These are phyloP conservation scores for Florisuga fusca DNA, from an alignment of 2,797 vertebrate species.

Conservation along the genomic window DNA sequence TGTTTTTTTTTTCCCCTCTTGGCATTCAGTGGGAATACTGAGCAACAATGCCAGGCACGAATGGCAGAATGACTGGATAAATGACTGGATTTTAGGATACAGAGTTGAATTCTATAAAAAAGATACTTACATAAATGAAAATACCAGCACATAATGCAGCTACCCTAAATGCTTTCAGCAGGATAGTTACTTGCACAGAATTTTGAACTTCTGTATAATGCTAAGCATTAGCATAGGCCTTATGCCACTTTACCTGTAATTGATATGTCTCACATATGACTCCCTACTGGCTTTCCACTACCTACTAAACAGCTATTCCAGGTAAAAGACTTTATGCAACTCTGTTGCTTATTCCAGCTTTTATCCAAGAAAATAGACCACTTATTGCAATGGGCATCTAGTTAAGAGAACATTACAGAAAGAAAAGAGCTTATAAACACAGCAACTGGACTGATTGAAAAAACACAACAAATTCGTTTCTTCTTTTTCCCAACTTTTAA, in stretches of 20 bases:
- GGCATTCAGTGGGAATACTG: background rate
- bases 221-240: background rate
- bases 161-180: slow-evolving; percentile 8
- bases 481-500: background rate
- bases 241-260: background rate
- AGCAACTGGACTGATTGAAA: background rate
- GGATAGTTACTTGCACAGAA: background rate
- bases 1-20: background rate
- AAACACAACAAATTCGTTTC: background rate
- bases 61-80: background rate
- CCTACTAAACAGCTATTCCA: background rate
- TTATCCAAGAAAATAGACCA: background rate
- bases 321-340: background rate
- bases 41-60: background rate
- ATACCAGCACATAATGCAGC: background rate
- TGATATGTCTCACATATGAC: background rate
- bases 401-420: background rate
- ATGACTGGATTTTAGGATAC: background rate
- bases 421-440: background rate
- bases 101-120: background rate
- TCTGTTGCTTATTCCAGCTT: background rate
- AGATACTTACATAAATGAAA: slow-evolving; percentile 1
- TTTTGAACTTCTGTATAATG: background rate
- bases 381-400: background rate
- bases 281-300: background rate